Evolutionary conservation across 2,113 vertebrate species (phyloP).

Genomic region (Alouatta palliata): DNA sequence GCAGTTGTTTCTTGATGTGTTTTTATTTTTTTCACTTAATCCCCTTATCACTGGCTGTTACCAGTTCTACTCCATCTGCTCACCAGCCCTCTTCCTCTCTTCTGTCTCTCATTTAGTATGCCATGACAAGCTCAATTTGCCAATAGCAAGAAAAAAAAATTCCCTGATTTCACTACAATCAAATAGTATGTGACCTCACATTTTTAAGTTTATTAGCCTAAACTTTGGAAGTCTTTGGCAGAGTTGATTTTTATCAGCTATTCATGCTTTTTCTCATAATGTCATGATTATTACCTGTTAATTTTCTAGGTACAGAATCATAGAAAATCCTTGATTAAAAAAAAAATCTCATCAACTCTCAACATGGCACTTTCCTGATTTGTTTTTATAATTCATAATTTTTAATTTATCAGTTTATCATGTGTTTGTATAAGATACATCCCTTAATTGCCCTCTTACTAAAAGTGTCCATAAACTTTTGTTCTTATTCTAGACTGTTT

Average conservation of each 20-base stretch:
- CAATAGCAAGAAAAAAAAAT: not conserved
- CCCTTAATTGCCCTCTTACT: not conserved
- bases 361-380: not conserved
- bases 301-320: not conserved
- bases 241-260: not conserved
- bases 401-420: not conserved
- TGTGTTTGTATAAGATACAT: not conserved
- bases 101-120: not conserved
- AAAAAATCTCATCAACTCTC: not conserved
- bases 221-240: not conserved
- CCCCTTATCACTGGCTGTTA: conserved; percentile 58
- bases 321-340: not conserved
- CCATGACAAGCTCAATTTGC: not conserved
- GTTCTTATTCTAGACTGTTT: not conserved
- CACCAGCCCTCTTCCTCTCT: not conserved
- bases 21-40: conserved; percentile 72
- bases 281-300: not conserved
- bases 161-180: not conserved
- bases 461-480: not conserved
- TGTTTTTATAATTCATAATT: conserved; percentile 23
- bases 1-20: conserved; percentile 67
- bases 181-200: not conserved
- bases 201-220: not conserved
- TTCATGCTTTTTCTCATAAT: conserved; percentile 6
- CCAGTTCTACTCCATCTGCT: not conserved